These are phyloP conservation scores for Pseudeuparius sepicola DNA, from an alignment of 2,888 invertebrate genomes.

Conservation along the genomic window DNA sequence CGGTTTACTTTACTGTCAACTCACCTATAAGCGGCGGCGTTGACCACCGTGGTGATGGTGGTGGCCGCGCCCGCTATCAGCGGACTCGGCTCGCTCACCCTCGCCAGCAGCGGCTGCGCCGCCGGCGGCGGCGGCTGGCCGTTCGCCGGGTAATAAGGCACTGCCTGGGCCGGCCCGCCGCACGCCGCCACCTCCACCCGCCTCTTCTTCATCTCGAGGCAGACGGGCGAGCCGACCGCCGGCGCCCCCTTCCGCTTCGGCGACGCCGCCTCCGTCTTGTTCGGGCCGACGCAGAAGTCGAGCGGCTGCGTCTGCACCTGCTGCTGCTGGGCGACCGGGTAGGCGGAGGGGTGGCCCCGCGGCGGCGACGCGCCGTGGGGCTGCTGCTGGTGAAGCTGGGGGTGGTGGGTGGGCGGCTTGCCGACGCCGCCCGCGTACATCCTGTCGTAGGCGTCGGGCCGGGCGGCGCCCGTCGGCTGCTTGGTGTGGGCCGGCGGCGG, in stretches of 20 bases:
- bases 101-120: conserved; percentile 42
- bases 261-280: conserved; percentile 39
- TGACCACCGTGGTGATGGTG: conserved; percentile 59
- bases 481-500: conserved; percentile 51
- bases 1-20: no score
- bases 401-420: conserved; percentile 27
- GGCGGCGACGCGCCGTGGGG: conserved; percentile 45
- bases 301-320: conserved; percentile 67
- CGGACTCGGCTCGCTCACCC: conserved; percentile 57
- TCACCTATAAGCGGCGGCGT: conserved; percentile 46
- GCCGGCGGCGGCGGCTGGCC: conserved; percentile 25
- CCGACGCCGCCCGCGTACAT: not conserved
- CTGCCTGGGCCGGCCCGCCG: conserved; percentile 23
- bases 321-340: no score
- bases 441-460: conserved; percentile 14
- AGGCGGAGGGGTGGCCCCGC: conserved; percentile 38
- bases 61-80: conserved; percentile 58
- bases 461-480: no score
- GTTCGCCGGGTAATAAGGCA: no score
- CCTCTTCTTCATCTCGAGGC: conserved; percentile 54
- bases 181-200: conserved; percentile 43
- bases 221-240: conserved; percentile 38
- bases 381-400: conserved; percentile 39
- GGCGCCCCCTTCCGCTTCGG: conserved; percentile 56
- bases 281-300: conserved; percentile 59